Percentiles rank a stretch among this genome's conserved stretches.
Evolutionary conservation across 2,797 vertebrate species (phyloP).

Genomic region (Vespertilio murinus): DNA sequence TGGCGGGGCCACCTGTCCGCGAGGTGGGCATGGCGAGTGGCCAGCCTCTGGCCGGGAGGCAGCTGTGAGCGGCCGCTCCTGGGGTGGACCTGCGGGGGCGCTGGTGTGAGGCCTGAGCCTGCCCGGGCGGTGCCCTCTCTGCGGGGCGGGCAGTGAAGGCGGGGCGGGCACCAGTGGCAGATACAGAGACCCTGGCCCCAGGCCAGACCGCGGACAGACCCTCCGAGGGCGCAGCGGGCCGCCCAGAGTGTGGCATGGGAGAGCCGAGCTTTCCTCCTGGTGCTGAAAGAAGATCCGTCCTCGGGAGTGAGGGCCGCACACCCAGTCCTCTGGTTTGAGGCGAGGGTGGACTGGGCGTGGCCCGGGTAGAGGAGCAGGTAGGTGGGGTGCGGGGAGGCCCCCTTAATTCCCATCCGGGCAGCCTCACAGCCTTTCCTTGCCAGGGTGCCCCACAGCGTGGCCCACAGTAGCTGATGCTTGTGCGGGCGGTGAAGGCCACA

Average conservation of each 20-base stretch:
- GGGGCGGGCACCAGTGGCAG: not conserved
- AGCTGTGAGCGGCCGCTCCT: fast-evolving
- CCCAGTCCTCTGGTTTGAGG: not conserved
- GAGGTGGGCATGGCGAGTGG: not conserved
- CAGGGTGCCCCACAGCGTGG: too few species aligned
- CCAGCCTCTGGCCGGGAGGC: not conserved
- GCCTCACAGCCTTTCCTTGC: not conserved
- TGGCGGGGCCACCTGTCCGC: too few species aligned
- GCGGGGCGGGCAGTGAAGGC: not conserved
- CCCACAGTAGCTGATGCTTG: not conserved
- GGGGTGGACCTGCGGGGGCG: fast-evolving
- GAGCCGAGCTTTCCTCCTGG: not conserved
- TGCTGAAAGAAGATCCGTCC: not conserved
- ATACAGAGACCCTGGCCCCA: not conserved
- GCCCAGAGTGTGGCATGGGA: not conserved
- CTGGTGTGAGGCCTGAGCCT: not conserved
- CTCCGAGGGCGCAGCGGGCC: too few species aligned
- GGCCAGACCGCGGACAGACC: not conserved
- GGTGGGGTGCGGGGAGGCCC: too few species aligned
- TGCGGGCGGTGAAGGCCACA: not conserved
- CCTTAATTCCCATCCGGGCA: too few species aligned
- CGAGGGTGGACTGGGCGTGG: not conserved
- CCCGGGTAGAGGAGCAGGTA: not conserved
- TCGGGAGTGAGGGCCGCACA: not conserved
- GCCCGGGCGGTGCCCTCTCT: not conserved